Evolutionary conservation across 2,797 vertebrate species (phyloP).

Genomic region (Podarcis lilfordi): DNA sequence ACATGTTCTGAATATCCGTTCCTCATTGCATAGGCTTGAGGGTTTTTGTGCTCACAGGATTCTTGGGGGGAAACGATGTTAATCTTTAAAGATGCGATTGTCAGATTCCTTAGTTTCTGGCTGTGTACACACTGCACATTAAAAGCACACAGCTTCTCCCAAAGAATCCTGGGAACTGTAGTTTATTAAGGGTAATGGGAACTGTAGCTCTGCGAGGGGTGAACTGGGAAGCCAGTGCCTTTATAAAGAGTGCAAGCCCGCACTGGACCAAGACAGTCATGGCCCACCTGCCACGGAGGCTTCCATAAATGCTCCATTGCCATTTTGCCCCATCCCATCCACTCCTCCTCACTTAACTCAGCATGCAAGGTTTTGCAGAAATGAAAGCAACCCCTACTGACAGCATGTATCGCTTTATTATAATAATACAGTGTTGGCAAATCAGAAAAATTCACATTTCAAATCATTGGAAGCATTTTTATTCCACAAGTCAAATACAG

Average conservation of each 20-base stretch:
- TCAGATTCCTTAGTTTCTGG: no score
- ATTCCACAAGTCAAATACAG: slow-evolving; percentile 88
- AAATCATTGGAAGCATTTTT: slow-evolving; percentile 81
- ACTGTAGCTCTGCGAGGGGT: no score
- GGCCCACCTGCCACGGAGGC: not conserved
- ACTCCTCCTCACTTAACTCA: slow-evolving; percentile 3
- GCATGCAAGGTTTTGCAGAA: slow-evolving; percentile 17
- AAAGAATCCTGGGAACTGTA: no score
- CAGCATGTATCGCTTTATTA: slow-evolving; percentile 61
- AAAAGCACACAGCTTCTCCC: no score
- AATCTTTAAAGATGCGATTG: no score
- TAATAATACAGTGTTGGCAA: slow-evolving; percentile 69
- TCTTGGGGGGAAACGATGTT: no score
- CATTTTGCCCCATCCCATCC: slow-evolving; percentile 45
- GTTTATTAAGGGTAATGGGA: no score
- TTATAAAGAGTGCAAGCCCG: not conserved
- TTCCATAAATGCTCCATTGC: slow-evolving; percentile 21
- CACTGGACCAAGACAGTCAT: not conserved
- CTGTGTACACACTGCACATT: no score
- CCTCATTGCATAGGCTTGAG: not conserved
- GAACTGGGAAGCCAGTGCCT: not conserved
- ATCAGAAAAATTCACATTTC: slow-evolving; percentile 74
- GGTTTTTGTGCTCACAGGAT: not conserved
- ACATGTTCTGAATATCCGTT: not conserved
- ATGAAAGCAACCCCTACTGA: slow-evolving; percentile 33